A percentile compares a stretch with the other conserved stretches of the same genome.
phyloP scores from a whole-genome alignment of 2,797 vertebrate species.

The Anguilla anguilla region DNA sequence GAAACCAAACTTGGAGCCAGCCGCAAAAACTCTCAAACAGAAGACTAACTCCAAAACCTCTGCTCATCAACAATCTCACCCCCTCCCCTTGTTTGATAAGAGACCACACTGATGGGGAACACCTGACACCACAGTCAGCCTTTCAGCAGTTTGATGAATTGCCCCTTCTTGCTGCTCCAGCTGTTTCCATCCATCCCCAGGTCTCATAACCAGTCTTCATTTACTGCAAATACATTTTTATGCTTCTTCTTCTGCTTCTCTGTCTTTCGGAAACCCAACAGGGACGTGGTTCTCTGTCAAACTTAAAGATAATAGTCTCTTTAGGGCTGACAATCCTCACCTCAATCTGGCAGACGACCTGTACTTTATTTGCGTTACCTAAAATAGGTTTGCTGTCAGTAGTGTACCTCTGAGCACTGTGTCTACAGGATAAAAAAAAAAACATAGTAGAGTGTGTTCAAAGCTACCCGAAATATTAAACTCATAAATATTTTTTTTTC shows the following conservation, averaged over 20 bases:
- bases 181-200: conserved; percentile 29
- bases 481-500: neutral
- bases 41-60: neutral
- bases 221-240: conserved; percentile 19
- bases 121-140: conserved; percentile 22
- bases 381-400: conserved; percentile 11
- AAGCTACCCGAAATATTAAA: neutral
- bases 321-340: conserved; percentile 8
- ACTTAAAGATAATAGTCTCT: conserved; percentile 4
- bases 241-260: neutral
- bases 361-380: conserved; percentile 3
- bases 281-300: neutral
- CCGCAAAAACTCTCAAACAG: neutral
- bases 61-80: neutral
- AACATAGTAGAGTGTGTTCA: neutral
- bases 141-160: conserved; percentile 34
- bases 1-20: neutral
- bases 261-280: conserved; percentile 20
- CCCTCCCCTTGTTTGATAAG: neutral
- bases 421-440: neutral
- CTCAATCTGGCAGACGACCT: neutral
- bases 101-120: conserved; percentile 19
- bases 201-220: conserved; percentile 33
- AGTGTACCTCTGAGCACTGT: neutral
- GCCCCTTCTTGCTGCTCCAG: conserved; percentile 17